Conservation (phyloP, 2,888 invertebrate species). For the Amphipoea oculea region DNA sequence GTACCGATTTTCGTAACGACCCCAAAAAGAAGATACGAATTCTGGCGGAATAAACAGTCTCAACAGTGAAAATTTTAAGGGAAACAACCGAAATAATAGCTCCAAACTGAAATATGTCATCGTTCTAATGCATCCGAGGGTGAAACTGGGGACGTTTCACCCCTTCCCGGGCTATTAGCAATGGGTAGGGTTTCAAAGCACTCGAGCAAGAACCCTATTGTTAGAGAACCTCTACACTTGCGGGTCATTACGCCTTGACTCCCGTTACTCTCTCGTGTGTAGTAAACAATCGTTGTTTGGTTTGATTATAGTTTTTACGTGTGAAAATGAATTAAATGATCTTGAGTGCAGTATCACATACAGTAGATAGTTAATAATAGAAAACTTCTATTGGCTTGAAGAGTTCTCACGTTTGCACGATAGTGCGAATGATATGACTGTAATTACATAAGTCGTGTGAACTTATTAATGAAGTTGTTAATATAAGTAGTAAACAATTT, state of each 20-base stretch:
- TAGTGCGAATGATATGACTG: constrained; percentile 12
- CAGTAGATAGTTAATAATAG: constrained; percentile 19
- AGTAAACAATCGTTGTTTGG: constrained; percentile 44
- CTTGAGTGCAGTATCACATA: constrained; percentile 22
- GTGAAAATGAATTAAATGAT: constrained; percentile 51
- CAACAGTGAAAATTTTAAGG: constrained; percentile 29
- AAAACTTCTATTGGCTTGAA: constrained; percentile 20
- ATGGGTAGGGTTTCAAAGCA: constrained; percentile 68
- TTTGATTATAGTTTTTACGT: constrained; percentile 46
- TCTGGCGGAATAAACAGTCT: constrained; percentile 15
- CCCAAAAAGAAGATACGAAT: not conserved
- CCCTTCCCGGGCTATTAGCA: constrained; percentile 65
- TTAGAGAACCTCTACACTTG: constrained; percentile 65
- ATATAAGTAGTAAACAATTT: constrained; percentile 26
- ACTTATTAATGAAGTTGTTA: constrained; percentile 8
- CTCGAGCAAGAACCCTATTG: constrained; percentile 68
- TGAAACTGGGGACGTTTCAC: constrained; percentile 62
- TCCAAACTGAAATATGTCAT: constrained; percentile 62
- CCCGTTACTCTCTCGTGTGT: constrained; percentile 19
- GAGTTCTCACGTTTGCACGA: constrained; percentile 34
- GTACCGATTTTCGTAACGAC: not conserved
- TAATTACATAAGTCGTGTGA: constrained; percentile 25
- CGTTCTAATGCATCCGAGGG: constrained; percentile 61
- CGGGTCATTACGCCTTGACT: constrained; percentile 64
- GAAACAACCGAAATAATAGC: constrained; percentile 66